Evolutionary conservation across 92 coral and sea anemone genomes (phyloP), one percentile per base, ranked within the genome.

Genomic region (Muricea muricata): DNA sequence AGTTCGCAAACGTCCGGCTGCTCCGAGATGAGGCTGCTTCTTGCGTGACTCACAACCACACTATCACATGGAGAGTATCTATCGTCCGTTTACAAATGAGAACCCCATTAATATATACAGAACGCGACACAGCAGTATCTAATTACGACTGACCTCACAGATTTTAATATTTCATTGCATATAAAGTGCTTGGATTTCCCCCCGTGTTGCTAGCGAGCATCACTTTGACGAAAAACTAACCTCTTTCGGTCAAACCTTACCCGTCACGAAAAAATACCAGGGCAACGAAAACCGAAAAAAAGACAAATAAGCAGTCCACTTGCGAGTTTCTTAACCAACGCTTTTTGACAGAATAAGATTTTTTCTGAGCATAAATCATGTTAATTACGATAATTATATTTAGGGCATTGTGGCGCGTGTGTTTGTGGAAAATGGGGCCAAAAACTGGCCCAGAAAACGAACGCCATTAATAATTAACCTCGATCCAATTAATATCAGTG

Each of bases 321-420:
- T n/a, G n/a, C n/a, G n/a, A 45, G 9, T 17, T 45, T 45, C 4
- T 45, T 2, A 45, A 17, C 50, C 14, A 17, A 5, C 50, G 14
- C 60, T 17, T 52, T 52, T 52, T 25, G 20, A 52, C 3, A 20
- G 60, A 52, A 52, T 52, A 25, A 1, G 4, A 52, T 52, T 52
- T 18, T 20, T 17, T 52, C 60, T 0, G 18, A 18, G n/a, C 60
- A 45, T 20, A 52, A 20, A 52, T 52, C 26, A 20, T 7, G 24
- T 45, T 75, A 75, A 75, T 75, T 75, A 75, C 32, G 39, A 2
- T 75, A 52, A 75, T 47, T 65, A 45, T 71, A 75, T 47, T 75
- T 75, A 28, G 41, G 58, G 61, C 7, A 75, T 47, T 75, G 63
- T 48, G 80, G 80, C 78, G n/a, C 78, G 80, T 10, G 56, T 25